Percentiles rank a stretch among this genome's conserved stretches.
Evolutionary conservation across 2,888 invertebrate genomes (phyloP).

Genomic region (Resseliella maxima): DNA sequence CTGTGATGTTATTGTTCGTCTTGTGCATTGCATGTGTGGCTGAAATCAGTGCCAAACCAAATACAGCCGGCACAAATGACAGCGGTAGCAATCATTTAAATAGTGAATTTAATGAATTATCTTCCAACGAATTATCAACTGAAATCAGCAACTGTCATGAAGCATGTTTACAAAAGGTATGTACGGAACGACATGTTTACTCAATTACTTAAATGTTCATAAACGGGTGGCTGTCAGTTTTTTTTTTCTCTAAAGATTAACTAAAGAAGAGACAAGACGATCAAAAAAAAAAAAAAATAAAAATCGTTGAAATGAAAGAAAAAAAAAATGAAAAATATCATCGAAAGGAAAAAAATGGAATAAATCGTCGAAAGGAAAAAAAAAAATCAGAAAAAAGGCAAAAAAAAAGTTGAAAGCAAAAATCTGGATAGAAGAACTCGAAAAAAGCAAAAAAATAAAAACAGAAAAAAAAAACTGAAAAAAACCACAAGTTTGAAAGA

Average conservation of each 20-base stretch:
- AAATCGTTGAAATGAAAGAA: too few species aligned
- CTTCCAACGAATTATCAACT: conserved; percentile 22
- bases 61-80: not conserved
- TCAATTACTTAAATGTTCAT: not conserved
- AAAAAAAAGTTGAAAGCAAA: too few species aligned
- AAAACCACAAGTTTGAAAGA: too few species aligned
- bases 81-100: not conserved
- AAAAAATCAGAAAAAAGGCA: too few species aligned
- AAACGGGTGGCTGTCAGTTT: not conserved
- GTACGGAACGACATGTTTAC: not conserved
- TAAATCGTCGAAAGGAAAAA: too few species aligned
- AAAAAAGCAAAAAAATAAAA: too few species aligned
- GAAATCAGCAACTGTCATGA: conserved; percentile 43
- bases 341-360: too few species aligned
- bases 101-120: conserved; percentile 16
- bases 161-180: conserved; percentile 51
- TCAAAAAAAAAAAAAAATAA: not conserved
- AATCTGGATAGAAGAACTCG: too few species aligned
- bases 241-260: too few species aligned
- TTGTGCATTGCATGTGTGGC: not conserved
- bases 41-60: conserved; percentile 12
- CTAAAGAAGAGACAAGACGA: not conserved
- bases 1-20: conserved; percentile 16
- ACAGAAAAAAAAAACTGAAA: too few species aligned
- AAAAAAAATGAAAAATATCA: too few species aligned